phyloP scores from a whole-genome alignment of 2,113 vertebrate genomes.

The Oxyura jamaicensis region DNA sequence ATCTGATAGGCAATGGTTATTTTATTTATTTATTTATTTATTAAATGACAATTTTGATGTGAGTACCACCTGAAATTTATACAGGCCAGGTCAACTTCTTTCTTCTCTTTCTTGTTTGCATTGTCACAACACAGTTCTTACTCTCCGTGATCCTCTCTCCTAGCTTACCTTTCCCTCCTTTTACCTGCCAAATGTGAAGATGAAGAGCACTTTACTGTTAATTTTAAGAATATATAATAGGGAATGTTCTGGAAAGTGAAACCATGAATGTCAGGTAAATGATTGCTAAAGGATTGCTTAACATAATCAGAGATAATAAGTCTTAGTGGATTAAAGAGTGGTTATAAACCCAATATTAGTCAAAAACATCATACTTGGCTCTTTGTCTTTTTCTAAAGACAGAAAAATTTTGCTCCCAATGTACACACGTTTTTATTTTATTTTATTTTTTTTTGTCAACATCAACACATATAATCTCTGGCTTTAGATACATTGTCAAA shows the following conservation, averaged over 20 bases:
- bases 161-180: background rate
- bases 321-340: background rate
- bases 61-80: background rate
- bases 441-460: background rate
- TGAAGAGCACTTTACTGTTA: background rate
- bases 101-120: too few species aligned
- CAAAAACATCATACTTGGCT: background rate
- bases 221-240: background rate
- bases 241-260: background rate
- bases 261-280: background rate
- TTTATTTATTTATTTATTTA: background rate
- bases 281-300: conserved; percentile 2
- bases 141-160: background rate
- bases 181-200: background rate
- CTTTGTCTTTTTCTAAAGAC: background rate
- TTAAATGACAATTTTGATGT: background rate
- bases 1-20: background rate
- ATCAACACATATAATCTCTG: background rate
- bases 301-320: background rate
- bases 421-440: background rate
- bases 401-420: background rate
- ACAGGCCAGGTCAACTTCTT: background rate
- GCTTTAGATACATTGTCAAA: background rate
- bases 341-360: background rate
- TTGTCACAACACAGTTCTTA: background rate